Base-by-base conservation (phyloP, 2,888 invertebrate genomes). In the Doris montereyensis region DNA sequence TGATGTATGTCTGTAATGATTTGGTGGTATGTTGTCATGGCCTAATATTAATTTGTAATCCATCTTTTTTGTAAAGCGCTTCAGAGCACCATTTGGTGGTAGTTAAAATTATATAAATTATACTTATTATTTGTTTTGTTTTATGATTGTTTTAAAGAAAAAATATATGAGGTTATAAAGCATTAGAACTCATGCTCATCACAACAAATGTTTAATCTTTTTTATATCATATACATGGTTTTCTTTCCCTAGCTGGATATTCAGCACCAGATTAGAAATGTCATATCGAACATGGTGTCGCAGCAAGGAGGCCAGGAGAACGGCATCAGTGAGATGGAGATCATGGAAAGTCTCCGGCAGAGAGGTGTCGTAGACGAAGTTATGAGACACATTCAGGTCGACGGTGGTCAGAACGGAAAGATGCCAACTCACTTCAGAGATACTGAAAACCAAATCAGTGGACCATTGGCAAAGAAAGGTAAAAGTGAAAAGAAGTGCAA, bases 261-360 rank as follows among this genome's bases (percentile, higher is more conserved):
- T 3, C 89, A 90, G 72, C 79, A 85, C 21, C 83, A 85, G 35
- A 88, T 90, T 21, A 81, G 86, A 28, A 87, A 87, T 70, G 83
- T 92, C 85, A 77, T 89, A 82, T 84, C 88, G 72, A 85, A 83
- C n/a, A 85, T 90, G 83, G 83, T 86, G 62, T 85, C 88, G 71
- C 87, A 87, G 21, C 86, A 85, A 17, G 77, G 82, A 60, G 85
- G 86, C n/a, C 78, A 83, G 13, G 76, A 78, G 28, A 83, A 81
- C 17, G 81, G 77, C 17, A 81, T 90, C 52, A 87, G 87, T 32
- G 92, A 92, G 76, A 88, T 89, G 52, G 89, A 91, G 79, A 86
- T 93, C 60, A 86, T 93, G 28, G 87, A 89, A 3, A 94, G 86
- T 10, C 82, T 90, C 17, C 83, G 86, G 60, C 87, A 88, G 81